Percentiles rank a stretch among this genome's conserved stretches.
These are phyloP conservation scores for Macrotus californicus DNA, from an alignment of 2,113 vertebrate species.

Conservation along the genomic window DNA sequence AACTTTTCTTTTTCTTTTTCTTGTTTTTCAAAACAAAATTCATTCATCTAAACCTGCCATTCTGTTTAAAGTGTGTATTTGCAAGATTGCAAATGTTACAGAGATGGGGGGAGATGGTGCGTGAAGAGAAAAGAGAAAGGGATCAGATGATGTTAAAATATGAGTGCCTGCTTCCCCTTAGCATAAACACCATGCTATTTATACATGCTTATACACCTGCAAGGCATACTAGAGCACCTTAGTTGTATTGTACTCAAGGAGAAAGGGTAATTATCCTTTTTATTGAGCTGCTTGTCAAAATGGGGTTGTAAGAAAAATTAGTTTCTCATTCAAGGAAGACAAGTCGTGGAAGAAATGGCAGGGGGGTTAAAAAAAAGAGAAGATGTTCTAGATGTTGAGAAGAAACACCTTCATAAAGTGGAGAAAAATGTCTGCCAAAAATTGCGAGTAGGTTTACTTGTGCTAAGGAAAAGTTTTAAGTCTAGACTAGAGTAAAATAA, in stretches of 20 bases:
- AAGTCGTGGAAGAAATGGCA: background rate
- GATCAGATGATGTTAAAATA: background rate
- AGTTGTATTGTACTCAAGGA: background rate
- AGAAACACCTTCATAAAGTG: background rate
- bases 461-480: conserved; percentile 1
- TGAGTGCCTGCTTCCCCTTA: background rate
- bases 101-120: background rate
- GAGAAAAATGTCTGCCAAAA: background rate
- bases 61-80: background rate
- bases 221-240: background rate
- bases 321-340: background rate
- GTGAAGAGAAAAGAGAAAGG: background rate
- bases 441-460: background rate
- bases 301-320: background rate
- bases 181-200: background rate
- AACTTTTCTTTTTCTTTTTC: background rate
- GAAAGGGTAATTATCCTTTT: background rate
- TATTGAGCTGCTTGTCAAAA: conserved; percentile 10
- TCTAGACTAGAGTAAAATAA: background rate
- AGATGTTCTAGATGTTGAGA: background rate
- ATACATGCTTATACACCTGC: background rate
- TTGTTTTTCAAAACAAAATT: background rate
- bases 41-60: background rate
- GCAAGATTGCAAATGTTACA: background rate
- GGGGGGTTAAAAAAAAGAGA: background rate